phyloP scores from a whole-genome alignment of 2,797 vertebrate genomes.

The Leucoraja ocellata region DNA sequence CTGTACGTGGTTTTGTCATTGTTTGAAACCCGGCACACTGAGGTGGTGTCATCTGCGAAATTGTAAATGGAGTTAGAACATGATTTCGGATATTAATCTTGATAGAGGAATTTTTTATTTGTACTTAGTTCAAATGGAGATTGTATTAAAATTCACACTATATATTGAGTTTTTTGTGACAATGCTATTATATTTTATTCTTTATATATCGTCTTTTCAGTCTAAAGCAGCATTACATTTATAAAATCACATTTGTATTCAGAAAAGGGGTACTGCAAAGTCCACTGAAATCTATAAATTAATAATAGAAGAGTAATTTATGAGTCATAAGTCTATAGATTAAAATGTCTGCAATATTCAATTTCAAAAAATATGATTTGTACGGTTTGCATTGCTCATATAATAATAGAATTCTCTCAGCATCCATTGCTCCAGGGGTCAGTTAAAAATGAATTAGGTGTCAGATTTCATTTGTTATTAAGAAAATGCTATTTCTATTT shows the following conservation, averaged over 20 bases:
- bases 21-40: too few relatives aligned
- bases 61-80: too few relatives aligned
- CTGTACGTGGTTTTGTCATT: too few relatives aligned
- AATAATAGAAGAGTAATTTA: background rate
- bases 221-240: background rate
- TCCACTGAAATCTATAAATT: conserved; percentile 7
- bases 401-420: background rate
- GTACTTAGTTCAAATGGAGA: background rate
- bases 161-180: background rate
- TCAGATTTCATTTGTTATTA: conserved; percentile 19
- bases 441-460: background rate
- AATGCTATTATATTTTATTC: background rate
- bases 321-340: background rate
- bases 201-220: background rate
- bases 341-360: background rate
- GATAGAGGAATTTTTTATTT: background rate
- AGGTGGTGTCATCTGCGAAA: too few relatives aligned
- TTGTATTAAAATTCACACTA: background rate
- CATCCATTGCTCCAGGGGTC: background rate
- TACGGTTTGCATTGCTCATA: background rate
- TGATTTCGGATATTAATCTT: too few relatives aligned
- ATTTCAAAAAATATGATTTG: background rate
- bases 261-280: background rate
- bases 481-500: conserved; percentile 10
- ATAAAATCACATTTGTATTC: background rate